These are phyloP conservation scores for Brachypteracias leptosomus DNA, from an alignment of 2,113 vertebrate genomes.

Conservation along the genomic window DNA sequence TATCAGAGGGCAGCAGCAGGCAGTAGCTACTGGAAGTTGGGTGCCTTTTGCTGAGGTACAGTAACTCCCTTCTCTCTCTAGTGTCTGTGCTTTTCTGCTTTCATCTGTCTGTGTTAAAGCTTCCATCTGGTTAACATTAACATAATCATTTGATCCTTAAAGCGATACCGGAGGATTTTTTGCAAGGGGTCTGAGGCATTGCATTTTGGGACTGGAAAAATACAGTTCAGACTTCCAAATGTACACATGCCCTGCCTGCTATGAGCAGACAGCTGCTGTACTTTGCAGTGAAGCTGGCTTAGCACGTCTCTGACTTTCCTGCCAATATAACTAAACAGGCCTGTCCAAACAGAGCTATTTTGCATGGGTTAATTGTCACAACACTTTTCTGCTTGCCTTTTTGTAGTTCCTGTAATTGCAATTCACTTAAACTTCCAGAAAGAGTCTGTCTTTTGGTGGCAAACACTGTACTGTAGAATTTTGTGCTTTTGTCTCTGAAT, in stretches of 20 bases:
- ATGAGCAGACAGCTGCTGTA: slow-evolving; percentile 47
- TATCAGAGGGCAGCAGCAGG: slow-evolving; percentile 66
- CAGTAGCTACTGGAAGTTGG: slow-evolving; percentile 61
- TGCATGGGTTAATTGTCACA: slow-evolving; percentile 51
- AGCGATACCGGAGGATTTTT: not conserved
- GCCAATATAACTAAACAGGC: slow-evolving; percentile 54
- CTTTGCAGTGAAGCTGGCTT: slow-evolving; percentile 18
- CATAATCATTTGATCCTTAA: slow-evolving; percentile 15
- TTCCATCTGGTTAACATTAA: slow-evolving; percentile 1
- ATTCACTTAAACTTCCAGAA: not conserved
- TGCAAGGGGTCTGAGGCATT: not conserved
- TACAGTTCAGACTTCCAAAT: slow-evolving; percentile 8
- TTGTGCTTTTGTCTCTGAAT: not conserved
- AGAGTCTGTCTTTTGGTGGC: not conserved
- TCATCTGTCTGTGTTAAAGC: slow-evolving; percentile 10
- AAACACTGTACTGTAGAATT: not conserved
- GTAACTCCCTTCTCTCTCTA: slow-evolving; percentile 52
- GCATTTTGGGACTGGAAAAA: not conserved
- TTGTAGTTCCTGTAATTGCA: not conserved
- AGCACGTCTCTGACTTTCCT: slow-evolving; percentile 18
- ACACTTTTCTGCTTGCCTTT: slow-evolving; percentile 14
- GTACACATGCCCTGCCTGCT: slow-evolving; percentile 42
- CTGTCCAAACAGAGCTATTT: slow-evolving; percentile 55
- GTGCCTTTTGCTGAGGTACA: slow-evolving; percentile 73
- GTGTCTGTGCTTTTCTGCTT: slow-evolving; percentile 37